Evolutionary conservation across 2,113 vertebrate genomes (phyloP).

Genomic region (Poeciliopsis occidentalis): DNA sequence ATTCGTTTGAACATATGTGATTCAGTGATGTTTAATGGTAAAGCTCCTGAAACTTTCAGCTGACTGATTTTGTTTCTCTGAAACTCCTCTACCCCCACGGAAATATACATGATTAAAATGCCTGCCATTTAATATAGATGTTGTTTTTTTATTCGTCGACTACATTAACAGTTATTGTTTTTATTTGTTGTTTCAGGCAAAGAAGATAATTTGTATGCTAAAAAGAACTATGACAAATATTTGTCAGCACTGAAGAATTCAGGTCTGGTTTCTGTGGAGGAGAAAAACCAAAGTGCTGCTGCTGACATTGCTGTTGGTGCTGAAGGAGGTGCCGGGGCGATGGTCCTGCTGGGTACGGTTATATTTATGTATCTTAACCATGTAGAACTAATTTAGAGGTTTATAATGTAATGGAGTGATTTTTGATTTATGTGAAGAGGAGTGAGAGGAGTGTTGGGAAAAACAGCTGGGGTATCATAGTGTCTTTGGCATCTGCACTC

Average conservation of each 20-base stretch:
- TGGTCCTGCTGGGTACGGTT: conserved; percentile 73
- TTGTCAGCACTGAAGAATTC: conserved; percentile 95
- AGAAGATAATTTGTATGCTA: conserved; percentile 90
- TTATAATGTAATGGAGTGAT: not conserved
- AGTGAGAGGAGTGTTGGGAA: too few relatives aligned
- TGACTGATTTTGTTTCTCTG: not conserved
- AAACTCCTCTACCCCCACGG: not conserved
- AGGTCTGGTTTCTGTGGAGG: conserved; percentile 91
- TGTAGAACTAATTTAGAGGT: not conserved
- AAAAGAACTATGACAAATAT: conserved; percentile 97
- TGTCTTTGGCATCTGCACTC: not conserved
- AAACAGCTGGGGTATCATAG: not conserved
- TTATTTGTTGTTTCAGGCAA: conserved; percentile 78
- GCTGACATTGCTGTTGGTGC: conserved; percentile 74
- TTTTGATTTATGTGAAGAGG: not conserved
- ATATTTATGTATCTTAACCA: not conserved
- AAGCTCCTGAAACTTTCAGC: not conserved
- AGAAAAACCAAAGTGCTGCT: conserved; percentile 83
- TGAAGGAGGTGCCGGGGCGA: conserved; percentile 69
- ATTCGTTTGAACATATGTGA: not conserved
- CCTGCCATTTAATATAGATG: too few relatives aligned
- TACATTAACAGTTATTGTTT: not conserved
- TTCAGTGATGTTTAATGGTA: not conserved
- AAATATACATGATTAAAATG: not conserved
- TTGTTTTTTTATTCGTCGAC: not conserved